phyloP scores from a whole-genome alignment of 1,140 invertebrate species.

The Drosophila sproati region DNA sequence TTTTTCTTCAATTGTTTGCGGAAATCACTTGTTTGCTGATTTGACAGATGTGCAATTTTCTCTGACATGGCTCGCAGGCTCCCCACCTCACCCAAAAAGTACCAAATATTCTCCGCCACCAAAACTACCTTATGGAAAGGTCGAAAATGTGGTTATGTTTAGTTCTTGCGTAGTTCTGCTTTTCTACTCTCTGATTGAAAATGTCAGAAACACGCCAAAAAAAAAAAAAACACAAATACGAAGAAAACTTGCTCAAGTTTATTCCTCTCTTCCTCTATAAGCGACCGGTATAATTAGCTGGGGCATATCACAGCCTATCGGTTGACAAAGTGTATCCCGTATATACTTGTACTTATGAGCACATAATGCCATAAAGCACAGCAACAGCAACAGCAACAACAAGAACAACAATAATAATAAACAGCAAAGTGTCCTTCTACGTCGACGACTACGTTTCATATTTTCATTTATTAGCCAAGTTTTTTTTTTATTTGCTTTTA shows the following conservation, averaged over 20 bases:
- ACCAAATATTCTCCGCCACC: too few species aligned
- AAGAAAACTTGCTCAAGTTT: constrained; percentile 46
- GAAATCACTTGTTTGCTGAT: constrained; percentile 83
- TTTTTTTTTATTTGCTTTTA: constrained; percentile 77
- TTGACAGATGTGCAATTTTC: constrained; percentile 83
- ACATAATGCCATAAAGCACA: constrained; percentile 48
- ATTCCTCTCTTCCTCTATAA: constrained; percentile 4
- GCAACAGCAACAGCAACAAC: constrained; percentile 16
- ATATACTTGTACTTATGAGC: constrained; percentile 28
- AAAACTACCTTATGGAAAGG: constrained; percentile 7
- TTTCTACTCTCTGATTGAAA: constrained; percentile 65
- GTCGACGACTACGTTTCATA: constrained; percentile 56
- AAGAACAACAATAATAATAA: too few species aligned
- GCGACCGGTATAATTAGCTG: constrained; percentile 69
- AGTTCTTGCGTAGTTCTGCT: constrained; percentile 28
- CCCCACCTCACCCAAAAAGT: constrained; percentile 2
- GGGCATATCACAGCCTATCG: constrained; percentile 25
- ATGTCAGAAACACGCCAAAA: constrained; percentile 65
- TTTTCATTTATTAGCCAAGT: constrained; percentile 81
- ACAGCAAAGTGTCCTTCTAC: constrained; percentile 25
- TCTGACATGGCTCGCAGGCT: constrained; percentile 69
- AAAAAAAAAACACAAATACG: constrained; percentile 16
- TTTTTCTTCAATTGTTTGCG: constrained; percentile 80
- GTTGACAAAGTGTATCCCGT: constrained; percentile 30
- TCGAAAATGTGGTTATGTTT: constrained; percentile 17